Conservation (phyloP, 2,113 vertebrate genomes). For the Vicugna pacos region DNA sequence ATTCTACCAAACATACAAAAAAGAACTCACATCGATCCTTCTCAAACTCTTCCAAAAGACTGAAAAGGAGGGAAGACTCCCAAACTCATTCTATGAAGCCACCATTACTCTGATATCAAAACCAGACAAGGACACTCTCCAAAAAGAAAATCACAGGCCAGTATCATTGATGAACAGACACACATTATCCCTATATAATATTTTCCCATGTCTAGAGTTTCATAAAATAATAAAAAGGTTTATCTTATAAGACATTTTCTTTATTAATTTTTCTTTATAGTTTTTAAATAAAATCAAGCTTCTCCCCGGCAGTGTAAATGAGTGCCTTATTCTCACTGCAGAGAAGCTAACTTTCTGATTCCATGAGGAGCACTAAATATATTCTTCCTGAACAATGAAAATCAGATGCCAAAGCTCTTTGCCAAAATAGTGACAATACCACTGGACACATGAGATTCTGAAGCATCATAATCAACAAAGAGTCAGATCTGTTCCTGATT, state of each 20-base stretch:
- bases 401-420: slow-evolving; percentile 44
- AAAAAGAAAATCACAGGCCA: too few species aligned
- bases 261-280: background rate
- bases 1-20: too few species aligned
- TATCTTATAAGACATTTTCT: slow-evolving; percentile 10
- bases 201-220: background rate
- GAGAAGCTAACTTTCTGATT: slow-evolving; percentile 37
- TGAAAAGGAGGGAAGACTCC: too few species aligned
- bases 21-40: too few species aligned
- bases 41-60: too few species aligned
- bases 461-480: background rate
- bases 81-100: too few species aligned
- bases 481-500: slow-evolving; percentile 65
- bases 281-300: slow-evolving; percentile 46
- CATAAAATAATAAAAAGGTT: slow-evolving; percentile 22
- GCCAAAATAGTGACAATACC: slow-evolving; percentile 61
- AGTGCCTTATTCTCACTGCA: background rate
- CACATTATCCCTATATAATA: background rate
- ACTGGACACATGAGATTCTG: slow-evolving; percentile 30
- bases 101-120: too few species aligned
- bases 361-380: background rate
- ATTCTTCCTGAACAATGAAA: slow-evolving; percentile 46
- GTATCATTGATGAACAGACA: too few species aligned
- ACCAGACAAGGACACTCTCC: too few species aligned
- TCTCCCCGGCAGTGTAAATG: background rate